phyloP scores from a whole-genome alignment of 35 echinoderm and acorn worm genomes.

The Apostichopus parvimensis region DNA sequence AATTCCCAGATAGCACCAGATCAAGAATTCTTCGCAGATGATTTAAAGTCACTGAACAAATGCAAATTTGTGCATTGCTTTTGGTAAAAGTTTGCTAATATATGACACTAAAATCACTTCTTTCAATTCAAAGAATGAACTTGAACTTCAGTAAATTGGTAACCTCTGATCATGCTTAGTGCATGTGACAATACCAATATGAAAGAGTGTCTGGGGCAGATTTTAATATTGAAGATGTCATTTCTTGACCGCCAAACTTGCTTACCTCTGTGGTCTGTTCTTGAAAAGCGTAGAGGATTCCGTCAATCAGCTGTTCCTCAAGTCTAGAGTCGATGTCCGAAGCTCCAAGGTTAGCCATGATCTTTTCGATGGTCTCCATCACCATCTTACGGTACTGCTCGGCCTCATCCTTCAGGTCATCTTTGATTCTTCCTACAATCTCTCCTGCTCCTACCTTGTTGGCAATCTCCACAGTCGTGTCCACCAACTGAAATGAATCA shows the following conservation, averaged over 20 bases:
- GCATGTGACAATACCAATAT: too few relatives aligned
- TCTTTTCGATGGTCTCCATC: slow-evolving; percentile 99
- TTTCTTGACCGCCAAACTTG: neutral
- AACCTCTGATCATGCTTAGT: too few relatives aligned
- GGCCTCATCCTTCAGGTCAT: slow-evolving; percentile 98
- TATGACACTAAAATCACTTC: too few relatives aligned
- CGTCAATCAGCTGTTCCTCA: slow-evolving; percentile 98
- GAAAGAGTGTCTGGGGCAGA: too few relatives aligned
- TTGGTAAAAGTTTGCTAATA: too few relatives aligned
- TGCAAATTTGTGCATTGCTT: too few relatives aligned
- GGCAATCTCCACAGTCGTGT: slow-evolving; percentile 95
- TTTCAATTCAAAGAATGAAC: too few relatives aligned
- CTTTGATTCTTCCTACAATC: slow-evolving; percentile 85
- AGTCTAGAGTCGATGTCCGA: slow-evolving; percentile 96
- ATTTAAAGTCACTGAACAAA: too few relatives aligned
- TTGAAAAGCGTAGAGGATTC: slow-evolving; percentile 98
- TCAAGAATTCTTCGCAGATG: too few relatives aligned
- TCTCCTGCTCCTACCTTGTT: slow-evolving; percentile 98
- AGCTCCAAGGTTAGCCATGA: slow-evolving; percentile 97
- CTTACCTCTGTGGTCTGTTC: slow-evolving; percentile 98
- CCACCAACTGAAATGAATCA: slow-evolving; percentile 68
- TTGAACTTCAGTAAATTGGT: too few relatives aligned
- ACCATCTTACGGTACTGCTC: slow-evolving; percentile 99
- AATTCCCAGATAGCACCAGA: too few relatives aligned
- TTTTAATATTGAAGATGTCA: too few relatives aligned